Conservation (phyloP, 2,797 vertebrate genomes). For the Sphaeramia orbicularis region DNA sequence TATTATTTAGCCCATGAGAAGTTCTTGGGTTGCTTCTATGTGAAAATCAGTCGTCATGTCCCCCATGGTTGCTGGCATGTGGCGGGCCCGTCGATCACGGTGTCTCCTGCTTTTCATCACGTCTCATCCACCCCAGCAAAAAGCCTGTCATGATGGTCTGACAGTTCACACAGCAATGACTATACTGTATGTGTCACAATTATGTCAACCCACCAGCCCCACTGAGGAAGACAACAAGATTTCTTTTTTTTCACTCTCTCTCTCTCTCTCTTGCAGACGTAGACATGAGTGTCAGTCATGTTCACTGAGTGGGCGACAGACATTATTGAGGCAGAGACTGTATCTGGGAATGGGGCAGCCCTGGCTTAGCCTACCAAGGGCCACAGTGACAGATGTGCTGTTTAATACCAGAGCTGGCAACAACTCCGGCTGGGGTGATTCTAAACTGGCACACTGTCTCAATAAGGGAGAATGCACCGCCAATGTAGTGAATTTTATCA, state of each 20-base stretch:
- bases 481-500: conserved; percentile 43
- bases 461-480: conserved; percentile 31
- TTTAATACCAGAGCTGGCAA: conserved; percentile 76
- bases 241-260: neutral
- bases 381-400: conserved; percentile 75
- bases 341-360: conserved; percentile 36
- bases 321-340: conserved; percentile 25
- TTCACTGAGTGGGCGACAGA: conserved; percentile 42
- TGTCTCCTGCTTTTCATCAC: conserved; percentile 56
- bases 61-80: conserved; percentile 44
- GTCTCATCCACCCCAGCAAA: conserved; percentile 38
- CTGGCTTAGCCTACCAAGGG: conserved; percentile 49
- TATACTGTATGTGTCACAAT: conserved; percentile 54
- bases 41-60: conserved; percentile 39
- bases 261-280: conserved; percentile 13
- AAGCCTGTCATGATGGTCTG: conserved; percentile 46
- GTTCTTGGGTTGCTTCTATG: conserved; percentile 40
- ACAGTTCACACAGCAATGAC: conserved; percentile 45
- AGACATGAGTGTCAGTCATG: conserved; percentile 54
- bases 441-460: conserved; percentile 62
- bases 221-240: conserved; percentile 27
- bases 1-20: conserved; percentile 40
- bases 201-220: conserved; percentile 50
- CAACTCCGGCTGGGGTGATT: conserved; percentile 52
- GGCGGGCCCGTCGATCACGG: conserved; percentile 52